A percentile compares a stretch with the other conserved stretches of the same genome.
Evolutionary conservation across 2,113 vertebrate species (phyloP).

Genomic region (Phrynosoma blainvillii): DNA sequence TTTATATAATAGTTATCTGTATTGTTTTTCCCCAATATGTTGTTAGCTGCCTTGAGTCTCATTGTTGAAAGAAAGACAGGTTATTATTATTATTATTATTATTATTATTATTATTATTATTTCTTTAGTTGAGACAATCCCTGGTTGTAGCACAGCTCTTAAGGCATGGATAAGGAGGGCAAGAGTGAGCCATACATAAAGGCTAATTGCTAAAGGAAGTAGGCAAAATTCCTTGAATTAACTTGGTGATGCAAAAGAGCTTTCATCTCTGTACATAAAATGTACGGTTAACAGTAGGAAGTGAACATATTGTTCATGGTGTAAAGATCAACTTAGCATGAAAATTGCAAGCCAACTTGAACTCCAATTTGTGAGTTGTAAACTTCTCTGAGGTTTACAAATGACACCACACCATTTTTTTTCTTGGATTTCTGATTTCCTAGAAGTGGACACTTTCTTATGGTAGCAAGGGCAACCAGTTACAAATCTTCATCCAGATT

Average conservation of each 20-base stretch:
- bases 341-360: neutral
- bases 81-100: too few species aligned
- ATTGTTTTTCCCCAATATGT: too few species aligned
- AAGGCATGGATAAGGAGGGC: neutral
- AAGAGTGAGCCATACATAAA: neutral
- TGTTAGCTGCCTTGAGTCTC: too few species aligned
- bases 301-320: accelerated
- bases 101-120: too few species aligned
- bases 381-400: neutral
- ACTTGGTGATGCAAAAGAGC: neutral
- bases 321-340: neutral
- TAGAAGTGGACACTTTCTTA: slow-evolving; percentile 34
- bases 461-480: neutral
- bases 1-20: too few species aligned
- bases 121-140: neutral
- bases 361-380: slow-evolving; percentile 40
- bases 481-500: neutral
- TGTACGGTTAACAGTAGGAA: neutral
- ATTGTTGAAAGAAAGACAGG: too few species aligned
- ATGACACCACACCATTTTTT: slow-evolving; percentile 8
- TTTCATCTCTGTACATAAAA: neutral
- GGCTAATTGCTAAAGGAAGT: neutral
- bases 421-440: slow-evolving; percentile 41
- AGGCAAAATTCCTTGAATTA: neutral
- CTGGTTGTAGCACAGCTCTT: neutral